Evolutionary conservation across 2,888 invertebrate species (phyloP).

Genomic region (Lithophane leautieri): DNA sequence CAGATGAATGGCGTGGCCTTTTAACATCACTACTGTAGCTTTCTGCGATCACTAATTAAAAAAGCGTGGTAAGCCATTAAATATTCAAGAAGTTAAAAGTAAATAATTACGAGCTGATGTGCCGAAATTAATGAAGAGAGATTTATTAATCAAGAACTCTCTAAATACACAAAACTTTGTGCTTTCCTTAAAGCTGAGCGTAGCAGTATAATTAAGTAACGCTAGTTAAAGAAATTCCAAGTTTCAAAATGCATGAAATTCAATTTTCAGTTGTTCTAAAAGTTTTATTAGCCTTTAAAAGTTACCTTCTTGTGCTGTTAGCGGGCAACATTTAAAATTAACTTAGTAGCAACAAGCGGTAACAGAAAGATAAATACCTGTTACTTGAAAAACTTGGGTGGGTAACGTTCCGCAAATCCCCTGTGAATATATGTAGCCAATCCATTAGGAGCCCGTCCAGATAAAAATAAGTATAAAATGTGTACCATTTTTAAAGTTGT

Average conservation of each 20-base stretch:
- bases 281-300: constrained; percentile 38
- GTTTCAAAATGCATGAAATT: constrained; percentile 41
- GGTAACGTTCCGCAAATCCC: constrained; percentile 37
- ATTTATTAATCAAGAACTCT: constrained; percentile 20
- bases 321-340: constrained; percentile 38
- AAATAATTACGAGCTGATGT: background rate
- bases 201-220: constrained; percentile 47
- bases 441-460: constrained; percentile 53
- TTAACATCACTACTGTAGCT: background rate
- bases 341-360: constrained; percentile 3
- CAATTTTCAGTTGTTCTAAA: constrained; percentile 50
- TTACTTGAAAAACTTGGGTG: constrained; percentile 31
- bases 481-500: constrained; percentile 52
- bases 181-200: constrained; percentile 17
- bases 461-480: constrained; percentile 60
- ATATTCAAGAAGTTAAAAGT: background rate
- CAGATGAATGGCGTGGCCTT: background rate
- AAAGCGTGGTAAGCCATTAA: background rate
- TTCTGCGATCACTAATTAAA: background rate
- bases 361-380: constrained; percentile 29
- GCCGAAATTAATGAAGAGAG: constrained; percentile 21
- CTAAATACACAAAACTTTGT: constrained; percentile 28
- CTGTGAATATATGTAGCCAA: constrained; percentile 43
- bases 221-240: constrained; percentile 36
- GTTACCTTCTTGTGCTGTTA: constrained; percentile 1